Percentiles rank a stretch among this genome's conserved stretches.
Evolutionary conservation across 2,113 vertebrate genomes (phyloP).

Genomic region (Pipra filicauda): DNA sequence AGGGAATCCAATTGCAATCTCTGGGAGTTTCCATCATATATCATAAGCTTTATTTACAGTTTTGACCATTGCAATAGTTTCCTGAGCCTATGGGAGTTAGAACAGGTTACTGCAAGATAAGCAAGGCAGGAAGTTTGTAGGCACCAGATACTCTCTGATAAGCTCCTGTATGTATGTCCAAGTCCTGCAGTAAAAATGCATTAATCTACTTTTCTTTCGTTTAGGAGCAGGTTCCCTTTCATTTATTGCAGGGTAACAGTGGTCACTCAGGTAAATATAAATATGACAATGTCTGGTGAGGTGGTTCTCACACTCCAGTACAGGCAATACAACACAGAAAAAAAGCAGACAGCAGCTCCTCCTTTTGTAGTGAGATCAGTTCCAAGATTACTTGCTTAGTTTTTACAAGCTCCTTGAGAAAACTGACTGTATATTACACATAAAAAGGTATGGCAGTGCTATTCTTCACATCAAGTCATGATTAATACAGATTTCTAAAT

Average conservation of each 20-base stretch:
- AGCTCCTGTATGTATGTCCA: not conserved
- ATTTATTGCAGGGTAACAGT: not conserved
- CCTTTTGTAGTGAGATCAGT: not conserved
- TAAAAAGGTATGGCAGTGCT: not conserved
- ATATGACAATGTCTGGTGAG: not conserved
- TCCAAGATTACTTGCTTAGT: not conserved
- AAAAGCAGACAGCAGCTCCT: not conserved
- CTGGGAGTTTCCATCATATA: not conserved
- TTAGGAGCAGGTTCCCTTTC: not conserved
- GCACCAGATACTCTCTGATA: not conserved
- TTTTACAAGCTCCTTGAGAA: not conserved
- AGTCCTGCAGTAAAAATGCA: not conserved
- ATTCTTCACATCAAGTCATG: not conserved
- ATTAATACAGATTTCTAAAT: not conserved
- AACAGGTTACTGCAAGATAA: not conserved
- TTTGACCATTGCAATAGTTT: not conserved
- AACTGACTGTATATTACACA: not conserved
- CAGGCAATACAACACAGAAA: not conserved
- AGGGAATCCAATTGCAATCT: not conserved
- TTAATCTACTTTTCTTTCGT: not conserved
- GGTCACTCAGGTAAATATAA: not conserved
- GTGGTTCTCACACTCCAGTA: not conserved
- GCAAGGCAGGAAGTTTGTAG: not conserved
- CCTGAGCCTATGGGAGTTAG: not conserved
- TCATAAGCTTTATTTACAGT: not conserved